Conservation (phyloP, 1,140 invertebrate species). For the Papilio dardanus region DNA sequence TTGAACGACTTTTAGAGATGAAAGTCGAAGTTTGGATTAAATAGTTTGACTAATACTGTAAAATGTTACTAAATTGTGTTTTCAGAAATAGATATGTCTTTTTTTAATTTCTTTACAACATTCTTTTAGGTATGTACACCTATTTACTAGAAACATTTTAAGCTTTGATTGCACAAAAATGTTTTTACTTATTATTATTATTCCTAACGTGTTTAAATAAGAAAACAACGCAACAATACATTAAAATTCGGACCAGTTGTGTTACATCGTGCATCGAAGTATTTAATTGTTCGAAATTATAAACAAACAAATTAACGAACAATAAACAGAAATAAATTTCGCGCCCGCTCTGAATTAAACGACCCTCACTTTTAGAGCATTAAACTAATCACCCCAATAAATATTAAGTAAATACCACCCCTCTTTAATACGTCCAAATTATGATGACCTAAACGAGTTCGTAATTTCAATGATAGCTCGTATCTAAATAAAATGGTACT, state of each 20-base stretch:
- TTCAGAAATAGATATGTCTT: no score
- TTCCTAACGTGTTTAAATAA: not conserved
- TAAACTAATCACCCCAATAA: slow-evolving; percentile 42
- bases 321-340: slow-evolving; percentile 41
- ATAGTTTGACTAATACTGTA: no score
- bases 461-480: slow-evolving; percentile 29
- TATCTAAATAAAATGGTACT: slow-evolving; percentile 30
- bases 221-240: not conserved
- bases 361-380: slow-evolving; percentile 35
- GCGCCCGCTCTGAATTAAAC: slow-evolving; percentile 34
- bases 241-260: slow-evolving; percentile 36
- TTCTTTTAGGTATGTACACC: no score
- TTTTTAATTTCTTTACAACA: no score
- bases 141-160: no score
- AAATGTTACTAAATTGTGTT: no score
- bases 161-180: no score
- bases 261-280: slow-evolving; percentile 21
- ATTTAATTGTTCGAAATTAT: slow-evolving; percentile 34
- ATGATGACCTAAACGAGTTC: slow-evolving; percentile 13
- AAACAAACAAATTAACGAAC: slow-evolving; percentile 48
- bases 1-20: no score
- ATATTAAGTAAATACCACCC: slow-evolving; percentile 39
- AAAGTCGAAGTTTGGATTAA: no score
- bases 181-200: no score
- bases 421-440: slow-evolving; percentile 27